These are phyloP conservation scores for Plumapathes pennacea DNA, from an alignment of 92 coral and sea anemone species.

Conservation along the genomic window DNA sequence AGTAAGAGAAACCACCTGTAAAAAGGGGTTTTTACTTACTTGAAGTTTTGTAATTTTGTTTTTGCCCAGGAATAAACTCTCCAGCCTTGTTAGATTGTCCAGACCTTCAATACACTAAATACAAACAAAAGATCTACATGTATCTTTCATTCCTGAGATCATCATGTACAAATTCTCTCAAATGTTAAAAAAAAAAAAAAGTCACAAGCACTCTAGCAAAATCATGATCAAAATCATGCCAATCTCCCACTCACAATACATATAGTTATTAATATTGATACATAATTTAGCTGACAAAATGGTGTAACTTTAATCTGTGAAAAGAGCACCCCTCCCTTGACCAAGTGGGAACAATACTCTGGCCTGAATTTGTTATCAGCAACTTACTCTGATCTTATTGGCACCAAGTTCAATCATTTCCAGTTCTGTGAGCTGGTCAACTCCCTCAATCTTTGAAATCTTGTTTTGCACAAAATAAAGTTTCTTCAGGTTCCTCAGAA, in stretches of 20 bases:
- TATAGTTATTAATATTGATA: too few relatives aligned
- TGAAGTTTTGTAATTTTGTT: constrained; percentile 88
- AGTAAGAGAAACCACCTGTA: background rate
- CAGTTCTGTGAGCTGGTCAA: constrained; percentile 63
- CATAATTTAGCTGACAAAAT: too few relatives aligned
- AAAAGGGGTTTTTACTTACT: constrained; percentile 36
- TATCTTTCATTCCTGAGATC: too few relatives aligned
- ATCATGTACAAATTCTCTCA: too few relatives aligned
- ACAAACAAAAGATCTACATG: background rate
- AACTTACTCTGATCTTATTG: constrained; percentile 88
- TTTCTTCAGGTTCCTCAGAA: constrained; percentile 67
- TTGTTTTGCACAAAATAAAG: constrained; percentile 87
- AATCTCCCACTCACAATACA: too few relatives aligned
- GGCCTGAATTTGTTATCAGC: too few relatives aligned
- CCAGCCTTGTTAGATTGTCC: constrained; percentile 62
- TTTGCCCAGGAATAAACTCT: constrained; percentile 93
- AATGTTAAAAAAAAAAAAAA: too few relatives aligned
- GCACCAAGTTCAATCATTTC: constrained; percentile 98
- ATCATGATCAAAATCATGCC: too few relatives aligned
- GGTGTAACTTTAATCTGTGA: too few relatives aligned
- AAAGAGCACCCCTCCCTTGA: too few relatives aligned
- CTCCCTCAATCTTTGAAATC: constrained; percentile 72
- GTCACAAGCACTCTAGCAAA: too few relatives aligned
- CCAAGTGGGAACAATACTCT: too few relatives aligned
- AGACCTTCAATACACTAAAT: constrained; percentile 82